Evolutionary conservation across 2,797 vertebrate genomes (phyloP).

Genomic region (Molossus molossus): DNA sequence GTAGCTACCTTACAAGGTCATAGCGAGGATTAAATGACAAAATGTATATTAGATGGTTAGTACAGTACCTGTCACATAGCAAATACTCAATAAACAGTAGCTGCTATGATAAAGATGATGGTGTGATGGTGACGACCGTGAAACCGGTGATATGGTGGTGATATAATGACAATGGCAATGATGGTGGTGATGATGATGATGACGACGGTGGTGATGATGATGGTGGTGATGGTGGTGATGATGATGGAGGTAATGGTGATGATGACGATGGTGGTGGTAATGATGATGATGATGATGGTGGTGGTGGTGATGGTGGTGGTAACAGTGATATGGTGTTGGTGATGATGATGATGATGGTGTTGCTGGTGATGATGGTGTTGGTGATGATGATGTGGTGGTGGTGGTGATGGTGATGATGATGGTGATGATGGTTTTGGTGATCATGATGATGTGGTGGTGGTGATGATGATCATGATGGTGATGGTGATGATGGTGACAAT

Average conservation of each 20-base stretch:
- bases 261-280: too few species aligned
- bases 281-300: too few species aligned
- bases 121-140: rapidly evolving
- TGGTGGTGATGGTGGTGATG: rapidly evolving
- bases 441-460: too few species aligned
- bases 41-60: rapidly evolving
- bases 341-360: background rate
- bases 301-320: too few species aligned
- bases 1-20: rapidly evolving
- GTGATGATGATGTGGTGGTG: background rate
- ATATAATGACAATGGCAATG: background rate
- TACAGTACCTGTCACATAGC: background rate
- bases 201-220: rapidly evolving
- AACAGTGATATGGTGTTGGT: too few species aligned
- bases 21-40: rapidly evolving
- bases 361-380: too few species aligned
- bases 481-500: too few species aligned
- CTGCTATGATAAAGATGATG: background rate
- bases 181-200: background rate
- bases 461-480: background rate
- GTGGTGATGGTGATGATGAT: background rate
- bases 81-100: rapidly evolving
- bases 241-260: background rate
- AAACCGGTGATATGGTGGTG: rapidly evolving
- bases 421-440: too few species aligned